These are phyloP conservation scores for Coptodon bakossiorum DNA, from an alignment of 2,113 vertebrate genomes.

Conservation along the genomic window DNA sequence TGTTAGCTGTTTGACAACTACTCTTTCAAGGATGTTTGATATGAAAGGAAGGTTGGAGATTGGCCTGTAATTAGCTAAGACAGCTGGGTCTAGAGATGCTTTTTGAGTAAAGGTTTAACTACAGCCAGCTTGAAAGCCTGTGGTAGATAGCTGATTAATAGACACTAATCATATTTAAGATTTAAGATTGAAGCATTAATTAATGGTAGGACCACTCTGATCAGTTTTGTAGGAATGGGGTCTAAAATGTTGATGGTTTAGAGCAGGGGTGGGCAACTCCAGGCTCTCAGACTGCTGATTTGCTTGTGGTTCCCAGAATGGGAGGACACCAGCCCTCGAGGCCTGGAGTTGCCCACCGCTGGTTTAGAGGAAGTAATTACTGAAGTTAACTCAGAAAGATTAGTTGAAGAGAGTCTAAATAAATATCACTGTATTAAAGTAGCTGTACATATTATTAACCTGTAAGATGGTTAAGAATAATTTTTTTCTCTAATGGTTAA, in stretches of 20 bases:
- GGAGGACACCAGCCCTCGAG: no score
- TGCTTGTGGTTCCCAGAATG: no score
- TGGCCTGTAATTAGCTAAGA: background rate
- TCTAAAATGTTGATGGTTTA: background rate
- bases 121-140: fast-evolving
- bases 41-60: background rate
- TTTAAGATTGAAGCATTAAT: background rate
- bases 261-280: no score
- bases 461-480: background rate
- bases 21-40: background rate
- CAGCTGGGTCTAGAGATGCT: background rate
- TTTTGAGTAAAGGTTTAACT: background rate
- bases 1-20: background rate
- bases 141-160: fast-evolving
- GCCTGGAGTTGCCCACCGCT: no score
- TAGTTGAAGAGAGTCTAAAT: background rate
- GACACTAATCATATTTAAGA: background rate
- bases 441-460: background rate
- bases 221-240: background rate
- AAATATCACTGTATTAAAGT: background rate
- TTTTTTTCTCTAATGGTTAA: fast-evolving
- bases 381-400: background rate
- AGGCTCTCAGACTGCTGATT: no score
- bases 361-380: background rate
- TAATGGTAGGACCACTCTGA: background rate